phyloP scores from a whole-genome alignment of 2,888 invertebrate species.

The Melieria omissa region DNA sequence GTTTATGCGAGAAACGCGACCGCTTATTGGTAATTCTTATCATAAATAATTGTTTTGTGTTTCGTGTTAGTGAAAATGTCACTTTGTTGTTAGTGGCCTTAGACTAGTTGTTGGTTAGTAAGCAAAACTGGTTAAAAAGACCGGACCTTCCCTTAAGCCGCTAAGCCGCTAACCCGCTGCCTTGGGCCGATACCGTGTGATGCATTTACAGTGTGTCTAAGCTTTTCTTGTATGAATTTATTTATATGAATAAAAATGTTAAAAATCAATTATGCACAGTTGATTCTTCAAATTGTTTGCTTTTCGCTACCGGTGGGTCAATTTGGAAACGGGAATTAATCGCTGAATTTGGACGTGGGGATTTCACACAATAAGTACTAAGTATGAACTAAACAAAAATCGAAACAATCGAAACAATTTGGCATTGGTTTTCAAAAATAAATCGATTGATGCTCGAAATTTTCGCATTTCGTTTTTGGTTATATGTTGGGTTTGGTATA shows the following conservation, averaged over 20 bases:
- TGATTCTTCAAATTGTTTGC: slow-evolving; percentile 35
- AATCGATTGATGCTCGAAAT: slow-evolving; percentile 13
- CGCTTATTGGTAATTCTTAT: slow-evolving; percentile 2
- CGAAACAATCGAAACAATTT: slow-evolving; percentile 39
- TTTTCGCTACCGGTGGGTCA: background rate
- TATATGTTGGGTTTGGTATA: background rate
- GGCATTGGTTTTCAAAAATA: slow-evolving; percentile 31
- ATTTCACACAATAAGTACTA: background rate
- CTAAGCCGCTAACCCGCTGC: background rate
- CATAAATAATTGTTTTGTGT: slow-evolving; percentile 8
- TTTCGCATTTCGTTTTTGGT: background rate
- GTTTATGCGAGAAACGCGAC: background rate
- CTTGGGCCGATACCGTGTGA: too few relatives aligned
- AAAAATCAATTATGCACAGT: slow-evolving; percentile 57
- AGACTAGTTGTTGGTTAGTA: background rate
- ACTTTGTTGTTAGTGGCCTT: slow-evolving; percentile 17
- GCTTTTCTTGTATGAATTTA: background rate
- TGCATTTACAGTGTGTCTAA: background rate
- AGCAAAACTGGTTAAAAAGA: background rate
- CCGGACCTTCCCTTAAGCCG: background rate
- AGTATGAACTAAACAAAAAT: slow-evolving; percentile 55
- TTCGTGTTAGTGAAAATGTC: slow-evolving; percentile 29
- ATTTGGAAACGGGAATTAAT: too few relatives aligned
- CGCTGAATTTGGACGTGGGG: too few relatives aligned
- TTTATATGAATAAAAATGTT: slow-evolving; percentile 53